A percentile compares a stretch with the other conserved stretches of the same genome.
phyloP scores from a whole-genome alignment of 2,888 invertebrate genomes.

The Parnassius mnemosyne region DNA sequence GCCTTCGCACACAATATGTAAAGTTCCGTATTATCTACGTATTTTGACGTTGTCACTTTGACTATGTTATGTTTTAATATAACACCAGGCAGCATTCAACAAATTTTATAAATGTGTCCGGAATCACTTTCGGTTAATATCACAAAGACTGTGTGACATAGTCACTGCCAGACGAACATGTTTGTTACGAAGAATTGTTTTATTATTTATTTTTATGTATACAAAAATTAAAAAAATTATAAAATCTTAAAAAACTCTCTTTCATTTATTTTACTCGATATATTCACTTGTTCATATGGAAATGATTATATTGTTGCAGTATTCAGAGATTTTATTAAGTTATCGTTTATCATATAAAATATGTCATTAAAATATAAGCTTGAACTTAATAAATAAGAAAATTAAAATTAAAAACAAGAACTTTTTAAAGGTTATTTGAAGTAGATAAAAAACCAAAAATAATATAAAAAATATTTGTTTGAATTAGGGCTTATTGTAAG shows the following conservation, averaged over 20 bases:
- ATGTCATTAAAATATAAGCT: too few species aligned
- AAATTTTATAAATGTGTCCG: background rate
- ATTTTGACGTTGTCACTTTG: slow-evolving; percentile 53
- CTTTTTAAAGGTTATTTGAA: too few species aligned
- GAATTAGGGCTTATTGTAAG: too few species aligned
- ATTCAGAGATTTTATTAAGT: too few species aligned
- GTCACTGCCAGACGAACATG: slow-evolving; percentile 68
- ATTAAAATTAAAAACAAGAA: too few species aligned
- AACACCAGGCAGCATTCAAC: slow-evolving; percentile 26
- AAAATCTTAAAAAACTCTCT: slow-evolving; percentile 40
- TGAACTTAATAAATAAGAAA: too few species aligned
- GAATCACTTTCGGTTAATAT: slow-evolving; percentile 20
- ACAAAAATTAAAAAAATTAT: slow-evolving; percentile 63
- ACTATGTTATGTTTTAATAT: slow-evolving; percentile 56
- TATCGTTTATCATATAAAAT: too few species aligned
- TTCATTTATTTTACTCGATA: too few species aligned
- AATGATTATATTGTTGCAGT: too few species aligned
- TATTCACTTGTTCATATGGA: too few species aligned
- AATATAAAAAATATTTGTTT: too few species aligned
- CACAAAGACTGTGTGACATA: slow-evolving; percentile 75
- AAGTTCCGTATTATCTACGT: slow-evolving; percentile 51
- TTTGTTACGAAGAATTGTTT: slow-evolving; percentile 67
- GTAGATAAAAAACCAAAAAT: too few species aligned
- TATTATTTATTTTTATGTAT: slow-evolving; percentile 72
- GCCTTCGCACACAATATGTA: slow-evolving; percentile 55